Conservation (phyloP, 2,113 vertebrate genomes). For the Rhynchopsitta pachyrhyncha region DNA sequence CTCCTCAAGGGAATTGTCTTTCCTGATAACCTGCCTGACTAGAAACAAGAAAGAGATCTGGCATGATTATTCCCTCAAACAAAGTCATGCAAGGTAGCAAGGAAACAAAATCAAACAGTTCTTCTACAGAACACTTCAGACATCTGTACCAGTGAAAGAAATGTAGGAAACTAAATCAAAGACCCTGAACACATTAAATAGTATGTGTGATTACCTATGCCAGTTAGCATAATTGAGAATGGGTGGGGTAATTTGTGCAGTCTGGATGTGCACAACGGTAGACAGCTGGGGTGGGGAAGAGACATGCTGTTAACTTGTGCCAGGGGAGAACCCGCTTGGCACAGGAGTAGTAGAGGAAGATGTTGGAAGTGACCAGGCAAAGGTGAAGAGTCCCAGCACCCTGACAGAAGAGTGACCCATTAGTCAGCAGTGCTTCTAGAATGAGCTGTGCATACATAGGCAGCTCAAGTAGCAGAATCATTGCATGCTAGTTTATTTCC, state of each 20-base stretch:
- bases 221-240: neutral
- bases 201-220: neutral
- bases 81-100: neutral
- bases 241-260: neutral
- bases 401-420: neutral
- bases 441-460: neutral
- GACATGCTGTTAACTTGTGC: neutral
- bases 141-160: neutral
- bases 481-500: neutral
- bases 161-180: neutral
- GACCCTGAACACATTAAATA: neutral
- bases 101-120: neutral
- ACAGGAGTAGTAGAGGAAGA: neutral
- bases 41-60: neutral
- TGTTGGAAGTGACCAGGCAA: neutral
- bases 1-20: neutral
- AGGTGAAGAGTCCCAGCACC: neutral
- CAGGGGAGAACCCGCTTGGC: neutral
- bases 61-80: neutral
- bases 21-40: neutral
- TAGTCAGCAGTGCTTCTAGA: neutral
- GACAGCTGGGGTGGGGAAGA: neutral
- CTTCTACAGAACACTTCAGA: neutral
- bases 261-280: neutral
- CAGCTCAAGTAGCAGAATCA: neutral